A percentile compares a stretch with the other conserved stretches of the same genome.
phyloP scores from a whole-genome alignment of 2,888 invertebrate species.

The Noctua comes region DNA sequence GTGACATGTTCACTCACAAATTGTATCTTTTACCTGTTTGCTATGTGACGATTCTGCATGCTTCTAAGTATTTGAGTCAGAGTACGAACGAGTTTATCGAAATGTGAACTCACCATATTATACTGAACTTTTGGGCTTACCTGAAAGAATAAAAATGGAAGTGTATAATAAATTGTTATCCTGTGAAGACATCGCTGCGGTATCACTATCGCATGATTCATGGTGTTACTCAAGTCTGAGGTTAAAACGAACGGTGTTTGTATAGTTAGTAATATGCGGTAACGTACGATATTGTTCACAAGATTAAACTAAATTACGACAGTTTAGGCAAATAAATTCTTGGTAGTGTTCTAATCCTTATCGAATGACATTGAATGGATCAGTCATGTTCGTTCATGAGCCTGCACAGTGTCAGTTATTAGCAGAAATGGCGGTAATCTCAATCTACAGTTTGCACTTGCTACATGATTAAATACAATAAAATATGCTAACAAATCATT shows the following conservation, averaged over 20 bases:
- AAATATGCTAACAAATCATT: slow-evolving; percentile 11
- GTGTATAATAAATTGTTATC: slow-evolving; percentile 62
- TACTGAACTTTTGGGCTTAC: slow-evolving; percentile 66
- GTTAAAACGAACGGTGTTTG: slow-evolving; percentile 63
- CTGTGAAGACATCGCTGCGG: slow-evolving; percentile 42
- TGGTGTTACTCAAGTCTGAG: slow-evolving; percentile 74
- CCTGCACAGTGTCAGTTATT: background rate
- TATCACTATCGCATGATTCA: slow-evolving; percentile 73
- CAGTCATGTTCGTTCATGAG: slow-evolving; percentile 35
- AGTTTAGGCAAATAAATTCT: slow-evolving; percentile 47
- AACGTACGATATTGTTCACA: slow-evolving; percentile 47
- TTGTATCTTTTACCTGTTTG: slow-evolving; percentile 71
- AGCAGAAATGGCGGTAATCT: slow-evolving; percentile 6
- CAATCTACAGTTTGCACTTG: background rate
- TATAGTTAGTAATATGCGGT: slow-evolving; percentile 67
- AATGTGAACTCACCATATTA: slow-evolving; percentile 70
- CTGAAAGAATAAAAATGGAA: slow-evolving; percentile 71
- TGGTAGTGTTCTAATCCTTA: slow-evolving; percentile 46
- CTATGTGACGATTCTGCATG: slow-evolving; percentile 55
- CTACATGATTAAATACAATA: background rate
- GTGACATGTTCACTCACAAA: slow-evolving; percentile 53
- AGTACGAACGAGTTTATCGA: slow-evolving; percentile 60
- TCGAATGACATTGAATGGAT: slow-evolving; percentile 35
- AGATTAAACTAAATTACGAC: slow-evolving; percentile 47
- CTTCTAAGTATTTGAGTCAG: slow-evolving; percentile 73